These are phyloP conservation scores for Aplysia californica DNA, from an alignment of 1,140 invertebrate species.

Conservation along the genomic window DNA sequence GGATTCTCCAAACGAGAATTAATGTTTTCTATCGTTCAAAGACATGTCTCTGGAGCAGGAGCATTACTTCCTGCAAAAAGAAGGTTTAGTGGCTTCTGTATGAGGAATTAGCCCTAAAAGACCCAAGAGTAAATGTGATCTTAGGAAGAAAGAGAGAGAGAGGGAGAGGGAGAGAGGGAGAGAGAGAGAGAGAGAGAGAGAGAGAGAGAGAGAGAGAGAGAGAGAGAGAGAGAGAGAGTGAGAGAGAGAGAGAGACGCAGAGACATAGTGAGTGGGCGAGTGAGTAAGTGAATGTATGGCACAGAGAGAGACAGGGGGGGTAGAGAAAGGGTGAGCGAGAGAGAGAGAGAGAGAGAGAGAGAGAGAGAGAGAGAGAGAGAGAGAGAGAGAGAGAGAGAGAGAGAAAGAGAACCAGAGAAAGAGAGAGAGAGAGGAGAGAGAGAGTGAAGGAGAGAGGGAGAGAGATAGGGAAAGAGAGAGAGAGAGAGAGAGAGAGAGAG, in stretches of 20 bases:
- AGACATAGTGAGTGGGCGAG: no score
- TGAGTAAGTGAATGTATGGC: no score
- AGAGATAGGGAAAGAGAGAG: no score
- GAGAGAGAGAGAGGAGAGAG: no score
- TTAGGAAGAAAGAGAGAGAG: neutral
- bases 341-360: no score
- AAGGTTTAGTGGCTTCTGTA: neutral
- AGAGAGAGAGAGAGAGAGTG: conserved; percentile 3
- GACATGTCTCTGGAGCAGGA: neutral
- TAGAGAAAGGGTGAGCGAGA: no score
- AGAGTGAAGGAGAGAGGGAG: no score
- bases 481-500: neutral
- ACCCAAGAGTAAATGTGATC: neutral
- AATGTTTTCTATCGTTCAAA: neutral
- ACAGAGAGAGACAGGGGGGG: no score
- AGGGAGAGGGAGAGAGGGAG: conserved; percentile 19
- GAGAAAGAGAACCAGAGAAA: no score
- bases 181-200: conserved; percentile 15
- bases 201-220: conserved; percentile 6
- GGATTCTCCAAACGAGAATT: neutral
- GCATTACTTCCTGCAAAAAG: neutral
- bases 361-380: conserved; percentile 19
- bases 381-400: conserved; percentile 11
- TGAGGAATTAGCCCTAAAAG: neutral
- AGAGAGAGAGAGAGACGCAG: no score